A percentile compares a stretch with the other conserved stretches of the same genome.
These are phyloP conservation scores for Erebia palarica DNA, from an alignment of 2,888 invertebrate genomes.

Conservation along the genomic window DNA sequence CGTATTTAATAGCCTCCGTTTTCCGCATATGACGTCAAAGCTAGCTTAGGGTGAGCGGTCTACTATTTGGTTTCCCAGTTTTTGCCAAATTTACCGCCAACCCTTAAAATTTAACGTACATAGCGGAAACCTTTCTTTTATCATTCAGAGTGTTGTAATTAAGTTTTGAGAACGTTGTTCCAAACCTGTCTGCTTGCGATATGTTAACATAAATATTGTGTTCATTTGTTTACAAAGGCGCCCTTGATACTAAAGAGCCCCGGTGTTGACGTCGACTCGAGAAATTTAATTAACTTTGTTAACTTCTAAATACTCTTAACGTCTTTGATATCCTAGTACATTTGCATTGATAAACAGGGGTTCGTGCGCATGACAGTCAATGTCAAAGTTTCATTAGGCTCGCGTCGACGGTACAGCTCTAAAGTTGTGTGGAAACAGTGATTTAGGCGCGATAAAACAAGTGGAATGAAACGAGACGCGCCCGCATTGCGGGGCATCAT, in stretches of 20 bases:
- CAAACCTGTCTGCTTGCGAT: slow-evolving; percentile 68
- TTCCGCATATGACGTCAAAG: slow-evolving; percentile 59
- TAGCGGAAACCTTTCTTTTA: slow-evolving; percentile 43
- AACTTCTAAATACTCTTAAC: slow-evolving; percentile 82
- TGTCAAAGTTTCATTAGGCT: slow-evolving; percentile 77
- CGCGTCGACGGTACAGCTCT: slow-evolving; percentile 47
- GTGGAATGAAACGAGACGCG: slow-evolving; percentile 63
- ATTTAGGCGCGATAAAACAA: slow-evolving; percentile 79
- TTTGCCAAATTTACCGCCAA: slow-evolving; percentile 31
- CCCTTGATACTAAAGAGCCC: slow-evolving; percentile 75
- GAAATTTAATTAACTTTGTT: slow-evolving; percentile 82
- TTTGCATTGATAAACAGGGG: slow-evolving; percentile 74
- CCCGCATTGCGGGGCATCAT: slow-evolving; percentile 79
- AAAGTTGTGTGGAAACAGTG: slow-evolving; percentile 74
- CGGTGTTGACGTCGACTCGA: slow-evolving; percentile 72
- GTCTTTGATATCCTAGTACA: slow-evolving; percentile 77
- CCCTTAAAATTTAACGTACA: slow-evolving; percentile 24
- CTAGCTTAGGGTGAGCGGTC: slow-evolving; percentile 48
- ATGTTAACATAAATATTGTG: slow-evolving; percentile 74
- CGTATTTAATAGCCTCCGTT: slow-evolving; percentile 69
- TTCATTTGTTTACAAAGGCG: slow-evolving; percentile 75
- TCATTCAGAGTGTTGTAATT: slow-evolving; percentile 62
- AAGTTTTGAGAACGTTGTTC: slow-evolving; percentile 66
- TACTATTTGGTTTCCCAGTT: slow-evolving; percentile 59
- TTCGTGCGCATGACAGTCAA: slow-evolving; percentile 70